Base-by-base conservation (phyloP, 2,113 vertebrate genomes). In the Cyprinodon tularosa region DNA sequence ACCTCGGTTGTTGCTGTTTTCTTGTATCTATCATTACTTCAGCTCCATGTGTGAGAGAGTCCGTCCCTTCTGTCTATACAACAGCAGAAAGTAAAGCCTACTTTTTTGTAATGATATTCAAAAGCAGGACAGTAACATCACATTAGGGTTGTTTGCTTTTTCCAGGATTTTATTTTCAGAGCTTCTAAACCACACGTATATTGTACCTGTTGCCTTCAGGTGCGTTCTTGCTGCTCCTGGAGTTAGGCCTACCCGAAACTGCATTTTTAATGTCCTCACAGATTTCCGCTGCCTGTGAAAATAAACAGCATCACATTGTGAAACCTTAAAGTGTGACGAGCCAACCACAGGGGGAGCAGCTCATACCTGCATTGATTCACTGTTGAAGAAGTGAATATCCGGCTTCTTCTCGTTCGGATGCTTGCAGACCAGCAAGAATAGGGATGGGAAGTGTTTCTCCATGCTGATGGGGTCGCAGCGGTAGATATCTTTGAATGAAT, bases 341-440 rank as follows among this genome's bases (percentile, higher is more conserved):
- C 12, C 48, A 42, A 40, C 2, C 71, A 0, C 40, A 59, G 14
- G 0, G n/a, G 37, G 60, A 36, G 48, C 3, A 8, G 0, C 5
- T 22, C 94, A 94, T 89, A 96, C 96, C 94, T 86, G 95, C 0
- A 94, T 87, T 0, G 81, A 80, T 73, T 94, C 91, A 45, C 95
- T 95, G 87, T 92, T 94, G 87, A 97, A 97, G 92, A 96, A 96
- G 71, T 93, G 94, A 68, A 96, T 90, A 10, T 96, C 95, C 0
- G 96, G 95, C 57, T 94, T 95, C 62, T 85, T 70, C 60, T 94
- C 94, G 22, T 90, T 77, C 0, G 84, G 74, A 20, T 94, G 87
- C 83, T 96, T 94, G 78, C 95, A 96, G 61, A 96, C 91, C 0
- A 97, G 84, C 37, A 95, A 89, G 3, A 97, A 93, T 37, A 97